Conservation (phyloP, 2,888 invertebrate genomes). For the Elmis aenea region DNA sequence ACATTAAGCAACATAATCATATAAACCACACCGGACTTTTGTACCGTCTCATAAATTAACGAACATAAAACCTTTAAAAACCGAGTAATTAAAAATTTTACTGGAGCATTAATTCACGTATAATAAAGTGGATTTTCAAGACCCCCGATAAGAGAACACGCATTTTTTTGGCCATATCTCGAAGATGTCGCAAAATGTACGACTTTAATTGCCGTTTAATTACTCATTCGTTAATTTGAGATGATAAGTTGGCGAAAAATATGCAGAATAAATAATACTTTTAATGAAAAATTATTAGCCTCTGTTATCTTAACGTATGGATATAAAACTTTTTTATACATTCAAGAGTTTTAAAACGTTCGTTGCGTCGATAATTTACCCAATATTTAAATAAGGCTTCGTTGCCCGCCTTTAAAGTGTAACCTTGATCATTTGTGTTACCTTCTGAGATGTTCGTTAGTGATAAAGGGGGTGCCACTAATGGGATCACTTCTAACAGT, state of each 20-base stretch:
- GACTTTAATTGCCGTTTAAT: slow-evolving; percentile 11
- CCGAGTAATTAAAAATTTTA: slow-evolving; percentile 6
- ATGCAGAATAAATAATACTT: slow-evolving; percentile 9
- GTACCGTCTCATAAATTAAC: too few species aligned
- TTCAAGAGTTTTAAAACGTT: too few species aligned
- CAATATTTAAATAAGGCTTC: too few species aligned
- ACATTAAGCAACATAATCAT: too few species aligned
- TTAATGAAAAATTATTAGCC: slow-evolving; percentile 6
- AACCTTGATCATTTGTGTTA: too few species aligned
- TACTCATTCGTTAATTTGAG: slow-evolving; percentile 10
- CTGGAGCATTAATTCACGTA: slow-evolving; percentile 2
- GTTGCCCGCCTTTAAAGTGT: too few species aligned
- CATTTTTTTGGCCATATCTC: slow-evolving; percentile 6
- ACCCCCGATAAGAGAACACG: slow-evolving; percentile 6
- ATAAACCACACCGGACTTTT: too few species aligned
- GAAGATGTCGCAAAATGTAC: slow-evolving; percentile 5
- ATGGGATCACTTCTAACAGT: too few species aligned
- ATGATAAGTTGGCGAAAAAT: slow-evolving; percentile 9
- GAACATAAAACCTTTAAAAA: neutral
- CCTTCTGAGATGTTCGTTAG: too few species aligned
- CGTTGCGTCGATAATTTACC: too few species aligned
- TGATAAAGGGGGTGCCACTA: too few species aligned
- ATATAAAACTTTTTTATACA: too few species aligned
- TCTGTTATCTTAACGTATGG: slow-evolving; percentile 4
- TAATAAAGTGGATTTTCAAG: slow-evolving; percentile 10